These are phyloP conservation scores for Catagonus wagneri DNA, from an alignment of 2,113 vertebrate genomes.

Conservation along the genomic window DNA sequence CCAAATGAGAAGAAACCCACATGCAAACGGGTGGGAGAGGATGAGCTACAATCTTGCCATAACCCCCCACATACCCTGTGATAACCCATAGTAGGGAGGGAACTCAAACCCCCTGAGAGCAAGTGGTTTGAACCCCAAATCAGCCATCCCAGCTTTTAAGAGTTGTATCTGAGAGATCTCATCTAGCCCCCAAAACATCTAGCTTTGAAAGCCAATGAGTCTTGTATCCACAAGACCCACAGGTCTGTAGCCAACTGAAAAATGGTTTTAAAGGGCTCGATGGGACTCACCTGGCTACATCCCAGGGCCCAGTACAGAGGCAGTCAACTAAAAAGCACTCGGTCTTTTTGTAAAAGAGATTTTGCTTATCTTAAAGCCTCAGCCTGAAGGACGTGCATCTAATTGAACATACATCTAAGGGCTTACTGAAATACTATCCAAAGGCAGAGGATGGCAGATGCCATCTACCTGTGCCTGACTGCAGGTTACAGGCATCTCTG, in stretches of 20 bases:
- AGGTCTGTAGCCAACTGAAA: not conserved
- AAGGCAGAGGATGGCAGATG: not conserved
- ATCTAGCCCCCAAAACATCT: not conserved
- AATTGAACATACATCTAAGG: not conserved
- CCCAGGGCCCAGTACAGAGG: not conserved
- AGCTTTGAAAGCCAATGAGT: not conserved
- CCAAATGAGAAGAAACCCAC: not conserved
- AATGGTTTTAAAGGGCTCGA: not conserved
- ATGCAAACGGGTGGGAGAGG: not conserved
- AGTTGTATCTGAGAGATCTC: not conserved
- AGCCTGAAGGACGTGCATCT: not conserved
- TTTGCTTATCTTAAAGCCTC: not conserved
- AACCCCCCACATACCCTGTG: not conserved
- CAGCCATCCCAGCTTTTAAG: not conserved
- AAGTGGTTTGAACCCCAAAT: not conserved
- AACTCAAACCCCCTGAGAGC: not conserved
- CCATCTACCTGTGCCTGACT: not conserved
- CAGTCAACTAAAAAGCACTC: not conserved
- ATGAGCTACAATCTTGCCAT: not conserved
- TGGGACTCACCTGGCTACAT: not conserved
- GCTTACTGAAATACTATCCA: not conserved
- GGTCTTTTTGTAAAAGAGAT: not conserved
- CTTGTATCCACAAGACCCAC: not conserved
- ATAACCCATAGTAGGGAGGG: not conserved
- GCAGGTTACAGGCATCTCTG: not conserved